Base-by-base conservation (phyloP, 2,113 vertebrate genomes). In the Peromyscus polionotus region DNA sequence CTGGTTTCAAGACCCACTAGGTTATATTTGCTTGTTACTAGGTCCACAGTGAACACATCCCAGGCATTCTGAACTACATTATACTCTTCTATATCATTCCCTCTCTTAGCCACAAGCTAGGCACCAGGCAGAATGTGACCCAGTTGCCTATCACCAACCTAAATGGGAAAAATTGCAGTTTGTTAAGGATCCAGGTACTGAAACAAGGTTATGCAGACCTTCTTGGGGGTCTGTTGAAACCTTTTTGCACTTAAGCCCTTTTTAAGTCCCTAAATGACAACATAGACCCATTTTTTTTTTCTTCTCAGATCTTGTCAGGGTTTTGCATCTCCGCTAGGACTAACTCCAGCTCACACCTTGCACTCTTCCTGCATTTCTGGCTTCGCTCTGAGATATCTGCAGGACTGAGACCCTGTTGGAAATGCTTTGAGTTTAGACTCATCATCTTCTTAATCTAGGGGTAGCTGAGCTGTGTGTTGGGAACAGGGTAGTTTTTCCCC, bases 1-100 rank as follows among this genome's bases (percentile, higher is more conserved):
- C 93, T 96, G 72, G 73, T 96, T 96, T 96, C 94, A 80, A 88
- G 96, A 96, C 61, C 97, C 91, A 96, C 96, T 94, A 88, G 96
- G 97, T 98, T 96, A 97, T 73, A 90, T 90, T 94, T 96, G 94
- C 93, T 93, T 97, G 39, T 96, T 92, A 94, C 90, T 65, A 95
- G 75, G 87, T 90, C 91, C 87, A 68, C 59, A 77, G 96, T 94
- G 96, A 95, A 97, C 96, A 90, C 90, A 92, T 96, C 80, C 93
- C 96, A 96, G 96, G 95, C 89, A 85, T 97, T 92, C 89, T 93
- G 96, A 85, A 90, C 65, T 68, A 45, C 68, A 51, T 87, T 72
- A 11, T 33, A 26, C 59, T 88, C 90, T 63, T 76, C 45, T 91
- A 3, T 70, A 81, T 95, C 90, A 94, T 81, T 89, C 79, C 85